Evolutionary conservation across 2,113 vertebrate genomes (phyloP).

Genomic region (Hystrix cristata): DNA sequence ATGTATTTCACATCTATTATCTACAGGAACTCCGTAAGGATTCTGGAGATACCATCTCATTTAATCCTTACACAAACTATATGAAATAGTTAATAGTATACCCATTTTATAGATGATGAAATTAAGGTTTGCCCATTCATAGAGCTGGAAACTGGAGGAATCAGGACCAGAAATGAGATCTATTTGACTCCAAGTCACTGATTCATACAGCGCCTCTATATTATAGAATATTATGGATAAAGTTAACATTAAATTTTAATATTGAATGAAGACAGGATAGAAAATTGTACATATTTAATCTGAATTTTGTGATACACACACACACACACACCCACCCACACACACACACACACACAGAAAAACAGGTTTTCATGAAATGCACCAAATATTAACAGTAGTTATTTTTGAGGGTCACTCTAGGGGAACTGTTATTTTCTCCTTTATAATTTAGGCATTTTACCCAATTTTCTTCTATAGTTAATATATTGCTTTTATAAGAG

Average conservation of each 20-base stretch:
- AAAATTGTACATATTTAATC: slow-evolving; percentile 52
- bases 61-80: slow-evolving; percentile 27
- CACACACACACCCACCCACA: neutral
- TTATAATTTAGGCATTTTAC: slow-evolving; percentile 34
- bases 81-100: slow-evolving; percentile 33
- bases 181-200: slow-evolving; percentile 9
- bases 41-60: neutral
- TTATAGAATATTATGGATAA: neutral
- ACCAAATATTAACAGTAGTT: slow-evolving; percentile 50
- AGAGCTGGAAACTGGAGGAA: slow-evolving; percentile 4
- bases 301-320: slow-evolving; percentile 24
- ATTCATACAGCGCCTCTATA: slow-evolving; percentile 5
- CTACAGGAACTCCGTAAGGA: neutral
- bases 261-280: slow-evolving; percentile 36
- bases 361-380: neutral
- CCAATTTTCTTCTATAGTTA: slow-evolving; percentile 22
- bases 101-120: slow-evolving; percentile 55
- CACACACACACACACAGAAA: neutral
- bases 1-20: slow-evolving; percentile 24
- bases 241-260: slow-evolving; percentile 50
- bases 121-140: slow-evolving; percentile 11
- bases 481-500: slow-evolving; percentile 6
- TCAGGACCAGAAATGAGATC: neutral
- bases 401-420: slow-evolving; percentile 40
- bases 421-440: slow-evolving; percentile 38